Conservation (phyloP, 2,113 vertebrate species). For the Pelecanus crispus region DNA sequence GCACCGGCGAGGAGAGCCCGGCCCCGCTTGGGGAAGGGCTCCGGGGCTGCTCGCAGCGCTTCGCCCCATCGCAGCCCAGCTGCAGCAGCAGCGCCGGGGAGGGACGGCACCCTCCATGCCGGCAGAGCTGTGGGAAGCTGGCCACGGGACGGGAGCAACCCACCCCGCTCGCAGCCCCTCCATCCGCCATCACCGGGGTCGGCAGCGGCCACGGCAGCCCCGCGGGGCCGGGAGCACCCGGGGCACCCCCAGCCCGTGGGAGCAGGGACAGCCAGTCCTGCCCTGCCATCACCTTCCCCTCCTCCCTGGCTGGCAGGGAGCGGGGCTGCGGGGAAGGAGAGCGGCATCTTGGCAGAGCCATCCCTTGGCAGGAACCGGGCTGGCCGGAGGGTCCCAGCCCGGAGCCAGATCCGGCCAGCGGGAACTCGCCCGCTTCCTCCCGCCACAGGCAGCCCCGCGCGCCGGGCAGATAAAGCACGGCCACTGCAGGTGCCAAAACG, state of each 20-base stretch:
- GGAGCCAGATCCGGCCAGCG: constrained; percentile 4
- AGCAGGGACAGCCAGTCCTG: background rate
- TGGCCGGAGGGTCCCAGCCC: constrained; percentile 9
- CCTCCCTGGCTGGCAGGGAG: background rate
- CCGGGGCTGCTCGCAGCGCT: background rate
- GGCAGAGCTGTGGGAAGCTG: background rate
- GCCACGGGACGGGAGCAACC: background rate
- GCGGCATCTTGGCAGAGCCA: background rate
- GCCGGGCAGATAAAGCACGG: background rate
- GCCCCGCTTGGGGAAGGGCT: rapidly evolving
- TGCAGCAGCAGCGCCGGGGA: background rate
- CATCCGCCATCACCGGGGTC: background rate
- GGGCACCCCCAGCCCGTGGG: background rate
- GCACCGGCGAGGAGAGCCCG: background rate
- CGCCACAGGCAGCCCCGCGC: background rate
- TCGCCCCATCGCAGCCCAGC: background rate
- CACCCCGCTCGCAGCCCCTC: background rate
- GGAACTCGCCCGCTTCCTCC: background rate
- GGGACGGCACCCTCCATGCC: background rate
- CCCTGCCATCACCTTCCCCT: background rate
- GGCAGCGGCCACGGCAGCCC: background rate
- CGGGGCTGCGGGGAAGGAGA: background rate
- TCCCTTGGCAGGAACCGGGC: background rate
- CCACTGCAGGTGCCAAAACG: background rate
- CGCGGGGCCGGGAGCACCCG: rapidly evolving